A percentile compares a stretch with the other conserved stretches of the same genome.
Evolutionary conservation across 2,113 vertebrate genomes (phyloP).

Genomic region (Eurypyga helias): DNA sequence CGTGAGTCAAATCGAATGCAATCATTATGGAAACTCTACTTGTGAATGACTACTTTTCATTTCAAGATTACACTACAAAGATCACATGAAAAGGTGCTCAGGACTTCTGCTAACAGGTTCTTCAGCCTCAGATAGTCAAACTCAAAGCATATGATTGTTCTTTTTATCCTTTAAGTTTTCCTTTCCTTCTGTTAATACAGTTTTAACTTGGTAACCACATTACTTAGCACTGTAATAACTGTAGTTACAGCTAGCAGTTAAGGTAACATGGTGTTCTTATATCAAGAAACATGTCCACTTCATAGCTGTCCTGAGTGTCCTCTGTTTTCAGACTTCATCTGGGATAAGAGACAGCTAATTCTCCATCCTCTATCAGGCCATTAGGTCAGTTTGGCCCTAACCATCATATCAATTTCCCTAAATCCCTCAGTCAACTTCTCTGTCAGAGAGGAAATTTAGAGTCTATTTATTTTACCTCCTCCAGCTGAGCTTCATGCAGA

Average conservation of each 20-base stretch:
- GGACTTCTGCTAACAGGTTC: background rate
- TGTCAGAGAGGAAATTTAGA: constrained; percentile 13
- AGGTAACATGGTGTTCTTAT: background rate
- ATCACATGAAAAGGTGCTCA: background rate
- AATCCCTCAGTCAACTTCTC: background rate
- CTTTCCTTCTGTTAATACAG: background rate
- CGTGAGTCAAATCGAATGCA: background rate
- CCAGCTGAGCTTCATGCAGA: background rate
- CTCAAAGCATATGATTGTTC: background rate
- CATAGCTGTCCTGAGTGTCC: background rate
- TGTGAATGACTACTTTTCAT: background rate
- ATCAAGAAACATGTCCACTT: constrained; percentile 4
- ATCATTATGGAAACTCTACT: background rate
- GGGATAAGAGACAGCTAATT: background rate
- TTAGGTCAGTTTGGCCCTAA: background rate
- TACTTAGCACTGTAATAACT: background rate
- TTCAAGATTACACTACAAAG: background rate
- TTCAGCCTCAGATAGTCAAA: background rate
- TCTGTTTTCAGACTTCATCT: constrained; percentile 16
- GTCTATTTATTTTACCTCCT: constrained; percentile 21
- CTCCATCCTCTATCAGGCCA: background rate
- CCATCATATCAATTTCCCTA: background rate
- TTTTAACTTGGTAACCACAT: background rate
- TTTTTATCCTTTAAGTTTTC: background rate
- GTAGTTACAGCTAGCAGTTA: background rate